Evolutionary conservation across 2,888 invertebrate genomes (phyloP), one percentile per base, ranked within the genome.

Genomic region (Parnassius orleans): DNA sequence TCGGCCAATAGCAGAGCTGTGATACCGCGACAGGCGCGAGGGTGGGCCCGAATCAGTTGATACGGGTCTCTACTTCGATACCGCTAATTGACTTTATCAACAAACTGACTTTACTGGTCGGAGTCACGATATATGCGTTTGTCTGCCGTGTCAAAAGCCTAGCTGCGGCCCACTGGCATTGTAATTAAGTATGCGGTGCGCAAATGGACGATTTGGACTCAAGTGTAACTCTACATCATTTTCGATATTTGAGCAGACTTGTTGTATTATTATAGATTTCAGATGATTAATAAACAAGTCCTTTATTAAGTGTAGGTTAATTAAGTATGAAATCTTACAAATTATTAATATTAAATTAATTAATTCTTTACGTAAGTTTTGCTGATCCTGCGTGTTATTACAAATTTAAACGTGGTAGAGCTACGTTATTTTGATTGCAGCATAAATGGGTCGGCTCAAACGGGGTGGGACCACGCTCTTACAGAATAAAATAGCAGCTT

Each of bases 51-150:
- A 82, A 85, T 86, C 86, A 81, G 79, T 84, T 87, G 86, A 88
- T 90, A 86, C 84, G 81, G 83, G 87, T 84, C 87, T 84, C 88
- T 83, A 84, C 88, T 90, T 85, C 87, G 90, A 90, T 89, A 88
- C 84, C 81, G 81, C 90, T 91, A 91, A 91, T 91, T 91, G 91
- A 90, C 91, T 90, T 90, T 91, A 91, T 91, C 91, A 91, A 90
- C 91, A 91, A 90, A 90, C 89, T 79, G 86, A 90, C 86, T 89
- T 91, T 90, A 91, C 89, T 86, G 90, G 87, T 84, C 78, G 76
- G 77, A 90, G 90, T 90, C 90, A 91, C 91, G 91, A 91, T 87
- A 90, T 87, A 89, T 83, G 87, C 84, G 90, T 88, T 87, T 86
- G 86, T 89, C 86, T 84, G 86, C 77, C 82, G 84, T 81, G 88